Base-by-base conservation (phyloP, 2,113 vertebrate species). In the Isurus oxyrinchus region DNA sequence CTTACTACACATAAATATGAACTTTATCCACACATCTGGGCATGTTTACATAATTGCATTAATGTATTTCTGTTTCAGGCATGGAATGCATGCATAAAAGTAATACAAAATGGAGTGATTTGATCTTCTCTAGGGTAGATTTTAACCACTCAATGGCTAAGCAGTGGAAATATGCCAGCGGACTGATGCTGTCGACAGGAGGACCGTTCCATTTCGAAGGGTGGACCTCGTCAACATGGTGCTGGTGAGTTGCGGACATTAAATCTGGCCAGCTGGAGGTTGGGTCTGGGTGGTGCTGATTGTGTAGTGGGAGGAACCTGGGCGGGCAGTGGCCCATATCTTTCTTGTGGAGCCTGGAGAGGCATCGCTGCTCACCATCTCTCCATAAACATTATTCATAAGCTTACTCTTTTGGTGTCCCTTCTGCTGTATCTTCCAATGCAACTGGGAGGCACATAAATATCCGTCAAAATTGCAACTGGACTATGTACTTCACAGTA, bases 61-160 rank as follows among this genome's bases (percentile, higher is more conserved):
- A 5, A 95, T 35, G 5, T 72, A 95, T 69, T 72, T 72, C 44
- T 95, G 94, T 72, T 72, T 95, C 67, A 95, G 94, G 67, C 66
- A 55, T 55, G 63, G 66, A 95, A 95, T 95, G 94, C 94, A 95
- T 95, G 67, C 67, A 76, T 95, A 95, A 95, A 72, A 55, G 67
- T 16, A 95, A 95, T 31, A 95, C 40, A 55, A 49, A 72, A 10
- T 53, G 25, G 67, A 69, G 49, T 55, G 10, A 95, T 49, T 35
- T 95, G 13, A 95, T 72, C 27, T 53, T 55, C 44, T 72, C 23
- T 63, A n/a, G 35, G 90, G 59, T 63, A 94, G 57, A 94, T 63
- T 94, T 94, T 40, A 94, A 63, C n/a, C 66, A 63, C 66, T 63
- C 0, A 40, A 94, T 63, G 35, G 57, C n/a, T 91, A n/a, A 91